Percentiles rank a stretch among this genome's conserved stretches.
phyloP scores from a whole-genome alignment of 2,113 vertebrate species.

The Dicrurus megarhynchus region DNA sequence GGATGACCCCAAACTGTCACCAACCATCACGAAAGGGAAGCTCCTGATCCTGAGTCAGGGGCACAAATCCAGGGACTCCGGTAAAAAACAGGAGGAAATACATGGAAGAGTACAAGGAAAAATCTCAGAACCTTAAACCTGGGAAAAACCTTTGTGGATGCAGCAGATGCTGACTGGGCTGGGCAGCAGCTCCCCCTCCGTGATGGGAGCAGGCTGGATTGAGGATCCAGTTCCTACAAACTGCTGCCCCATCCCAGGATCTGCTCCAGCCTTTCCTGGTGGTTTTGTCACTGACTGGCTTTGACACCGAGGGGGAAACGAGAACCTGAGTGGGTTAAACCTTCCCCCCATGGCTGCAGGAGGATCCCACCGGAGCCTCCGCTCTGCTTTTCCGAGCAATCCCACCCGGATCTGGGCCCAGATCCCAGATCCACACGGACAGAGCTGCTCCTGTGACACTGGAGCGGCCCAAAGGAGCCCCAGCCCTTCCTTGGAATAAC shows the following conservation, averaged over 20 bases:
- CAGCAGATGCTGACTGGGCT: background rate
- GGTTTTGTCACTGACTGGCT: background rate
- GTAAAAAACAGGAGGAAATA: background rate
- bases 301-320: fast-evolving
- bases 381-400: fast-evolving
- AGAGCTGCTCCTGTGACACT: background rate
- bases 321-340: background rate
- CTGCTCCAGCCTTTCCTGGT: background rate
- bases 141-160: background rate
- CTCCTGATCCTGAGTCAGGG: background rate
- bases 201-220: background rate
- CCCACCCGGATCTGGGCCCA: fast-evolving
- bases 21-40: background rate
- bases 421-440: background rate
- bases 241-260: background rate
- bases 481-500: background rate
- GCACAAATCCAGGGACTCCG: background rate
- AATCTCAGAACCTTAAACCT: background rate
- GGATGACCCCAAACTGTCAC: background rate
- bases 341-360: background rate
- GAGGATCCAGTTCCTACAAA: background rate
- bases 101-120: fast-evolving
- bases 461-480: background rate
- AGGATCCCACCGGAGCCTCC: background rate
- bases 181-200: background rate